Base-by-base conservation (phyloP, 2,113 vertebrate species). In the Osmerus eperlanus region DNA sequence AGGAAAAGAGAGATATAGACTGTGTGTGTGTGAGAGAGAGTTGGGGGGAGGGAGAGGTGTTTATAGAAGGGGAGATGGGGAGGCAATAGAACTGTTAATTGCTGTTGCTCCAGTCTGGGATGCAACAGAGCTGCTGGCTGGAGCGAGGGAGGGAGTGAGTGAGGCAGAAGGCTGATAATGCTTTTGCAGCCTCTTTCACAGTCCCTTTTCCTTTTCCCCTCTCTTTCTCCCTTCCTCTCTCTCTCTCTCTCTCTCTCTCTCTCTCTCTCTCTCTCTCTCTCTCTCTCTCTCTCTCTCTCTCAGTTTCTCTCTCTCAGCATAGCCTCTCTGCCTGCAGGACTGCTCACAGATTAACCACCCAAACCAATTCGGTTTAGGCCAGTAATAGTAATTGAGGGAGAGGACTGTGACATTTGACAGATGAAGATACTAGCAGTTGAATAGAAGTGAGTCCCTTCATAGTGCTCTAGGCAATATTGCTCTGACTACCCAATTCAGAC, bases 71-170 rank as follows among this genome's bases (percentile, higher is more conserved):
- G 36, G 36, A 28, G 67, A 73, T 72, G 76, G 85, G 71, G 80
- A 84, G 82, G 65, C 61, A 29, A 82, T 75, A 79, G 75, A 66
- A 68, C 66, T 71, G 75, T 73, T 83, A 83, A 85, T 87, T 84
- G 80, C 79, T 69, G 62, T 72, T 59, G 69, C 79, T 76, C 51
- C 15, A n/a, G 68, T 74, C 41, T 56, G 69, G 83, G 84, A 87
- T 82, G 79, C 76, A 65, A 84, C 77, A 78, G 53, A 74, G 23
- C 65, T 25, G 58, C 59, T 18, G 63, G 70, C 70, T 59, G 63
- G 51, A 81, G 64, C 25, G 64, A 28, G 25, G 25, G 55, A 51
- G 36, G 6, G 36, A 41, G 7, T 4, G 36, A 9, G 36, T 0
- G 36, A 41, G 36, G 36, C 0, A 41, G 36, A 41, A 41, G 36